Evolutionary conservation across 2,113 vertebrate species (phyloP).

Genomic region (Sebastes schlegelii): DNA sequence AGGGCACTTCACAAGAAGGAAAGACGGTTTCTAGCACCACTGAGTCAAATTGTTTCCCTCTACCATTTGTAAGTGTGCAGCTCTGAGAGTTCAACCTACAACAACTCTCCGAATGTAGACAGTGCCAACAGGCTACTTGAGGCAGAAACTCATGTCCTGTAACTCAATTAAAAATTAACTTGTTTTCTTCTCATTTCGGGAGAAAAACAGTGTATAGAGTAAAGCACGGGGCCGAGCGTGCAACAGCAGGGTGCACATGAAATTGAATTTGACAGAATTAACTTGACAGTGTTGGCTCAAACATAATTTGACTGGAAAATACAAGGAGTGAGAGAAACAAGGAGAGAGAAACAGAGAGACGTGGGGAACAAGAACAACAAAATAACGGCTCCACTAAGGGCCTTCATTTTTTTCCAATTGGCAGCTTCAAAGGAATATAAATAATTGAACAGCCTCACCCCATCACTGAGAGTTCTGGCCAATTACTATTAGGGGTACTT

Average conservation of each 20-base stretch:
- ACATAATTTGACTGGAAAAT: conserved; percentile 47
- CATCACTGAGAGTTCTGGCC: conserved; percentile 73
- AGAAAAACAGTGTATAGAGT: conserved; percentile 4
- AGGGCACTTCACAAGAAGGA: neutral
- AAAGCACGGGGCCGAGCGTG: conserved; percentile 18
- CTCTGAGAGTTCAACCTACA: conserved; percentile 20
- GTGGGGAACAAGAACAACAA: conserved; percentile 55
- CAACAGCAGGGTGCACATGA: conserved; percentile 37
- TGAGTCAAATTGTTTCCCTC: neutral
- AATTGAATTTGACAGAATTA: conserved; percentile 59
- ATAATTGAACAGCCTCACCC: conserved; percentile 85
- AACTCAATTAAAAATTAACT: conserved; percentile 60
- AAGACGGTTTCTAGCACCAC: neutral
- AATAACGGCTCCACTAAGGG: conserved; percentile 80
- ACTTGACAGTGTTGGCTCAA: conserved; percentile 47
- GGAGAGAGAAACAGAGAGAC: conserved; percentile 19
- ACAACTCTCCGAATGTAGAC: neutral
- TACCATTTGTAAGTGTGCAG: neutral
- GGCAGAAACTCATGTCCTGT: conserved; percentile 15
- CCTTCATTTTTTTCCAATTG: conserved; percentile 75
- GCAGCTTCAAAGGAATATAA: conserved; percentile 89
- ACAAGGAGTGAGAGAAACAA: conserved; percentile 37
- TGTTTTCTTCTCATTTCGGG: conserved; percentile 56
- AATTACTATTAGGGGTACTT: conserved; percentile 68
- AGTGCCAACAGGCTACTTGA: conserved; percentile 31